Conservation (phyloP, 2,888 invertebrate species). For the Scelioninae gen. 2 region DNA sequence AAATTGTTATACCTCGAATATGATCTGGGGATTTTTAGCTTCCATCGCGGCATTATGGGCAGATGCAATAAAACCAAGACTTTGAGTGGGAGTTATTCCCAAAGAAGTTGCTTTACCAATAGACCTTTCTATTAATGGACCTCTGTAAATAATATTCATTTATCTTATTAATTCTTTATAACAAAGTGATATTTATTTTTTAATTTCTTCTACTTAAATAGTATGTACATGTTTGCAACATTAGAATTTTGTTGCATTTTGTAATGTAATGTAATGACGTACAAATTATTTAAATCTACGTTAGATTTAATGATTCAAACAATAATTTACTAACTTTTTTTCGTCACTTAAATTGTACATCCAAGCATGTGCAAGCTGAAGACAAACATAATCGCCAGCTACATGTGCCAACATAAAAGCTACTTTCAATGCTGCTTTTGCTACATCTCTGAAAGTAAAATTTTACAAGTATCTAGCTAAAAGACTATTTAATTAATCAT, state of each 20-base stretch:
- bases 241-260: no score
- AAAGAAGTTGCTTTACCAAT: conserved; percentile 82
- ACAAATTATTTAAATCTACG: no score
- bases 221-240: no score
- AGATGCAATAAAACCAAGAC: conserved; percentile 84
- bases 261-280: no score
- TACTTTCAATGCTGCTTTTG: conserved; percentile 88
- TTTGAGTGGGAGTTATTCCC: conserved; percentile 83
- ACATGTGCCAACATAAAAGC: conserved; percentile 92
- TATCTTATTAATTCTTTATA: conserved; percentile 1
- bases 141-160: conserved; percentile 71
- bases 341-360: conserved; percentile 79
- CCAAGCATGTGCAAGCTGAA: conserved; percentile 92
- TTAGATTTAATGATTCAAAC: no score
- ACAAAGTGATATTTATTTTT: no score
- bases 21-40: conserved; percentile 80
- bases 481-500: no score
- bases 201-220: no score
- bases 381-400: conserved; percentile 88
- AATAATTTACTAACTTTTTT: conserved; percentile 72
- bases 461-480: no score
- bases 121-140: conserved; percentile 81
- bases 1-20: conserved; percentile 80
- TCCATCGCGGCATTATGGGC: conserved; percentile 86
- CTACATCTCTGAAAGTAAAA: conserved; percentile 80